These are phyloP conservation scores for Strix aluco DNA, from an alignment of 2,113 vertebrate species.

Conservation along the genomic window DNA sequence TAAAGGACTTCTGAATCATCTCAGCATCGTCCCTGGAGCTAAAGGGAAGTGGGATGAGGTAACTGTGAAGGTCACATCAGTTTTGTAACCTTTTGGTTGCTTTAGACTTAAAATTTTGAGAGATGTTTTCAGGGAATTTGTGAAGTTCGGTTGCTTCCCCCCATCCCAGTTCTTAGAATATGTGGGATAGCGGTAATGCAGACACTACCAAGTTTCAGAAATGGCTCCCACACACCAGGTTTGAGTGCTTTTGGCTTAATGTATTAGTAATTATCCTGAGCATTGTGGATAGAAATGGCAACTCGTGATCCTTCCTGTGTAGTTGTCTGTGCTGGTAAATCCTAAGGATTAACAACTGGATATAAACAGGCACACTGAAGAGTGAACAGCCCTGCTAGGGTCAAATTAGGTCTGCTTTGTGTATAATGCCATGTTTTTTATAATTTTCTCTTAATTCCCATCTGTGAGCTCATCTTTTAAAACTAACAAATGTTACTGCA, in stretches of 20 bases:
- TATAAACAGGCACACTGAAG: constrained; percentile 1
- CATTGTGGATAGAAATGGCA: constrained; percentile 2
- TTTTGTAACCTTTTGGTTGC: neutral
- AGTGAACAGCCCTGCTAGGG: neutral
- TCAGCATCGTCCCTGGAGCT: neutral
- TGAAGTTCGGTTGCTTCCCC: neutral
- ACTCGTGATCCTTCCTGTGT: constrained; percentile 10
- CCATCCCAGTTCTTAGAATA: neutral
- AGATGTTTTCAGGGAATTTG: neutral
- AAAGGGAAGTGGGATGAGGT: neutral
- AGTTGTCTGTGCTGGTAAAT: constrained; percentile 37
- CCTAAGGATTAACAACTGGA: constrained; percentile 39
- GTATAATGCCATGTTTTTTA: neutral
- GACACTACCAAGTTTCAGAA: neutral
- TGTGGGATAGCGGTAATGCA: neutral
- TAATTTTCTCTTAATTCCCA: constrained; percentile 34
- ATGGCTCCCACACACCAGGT: neutral
- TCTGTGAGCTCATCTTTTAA: neutral
- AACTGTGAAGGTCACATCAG: neutral
- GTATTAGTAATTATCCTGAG: constrained; percentile 49
- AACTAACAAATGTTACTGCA: neutral
- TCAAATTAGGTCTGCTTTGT: constrained; percentile 43
- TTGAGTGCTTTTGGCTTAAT: constrained; percentile 29
- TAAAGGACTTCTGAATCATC: neutral
- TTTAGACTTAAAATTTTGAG: neutral